Evolutionary conservation across 2,113 vertebrate genomes (phyloP).

Genomic region (Brachypodius melanocephalos): DNA sequence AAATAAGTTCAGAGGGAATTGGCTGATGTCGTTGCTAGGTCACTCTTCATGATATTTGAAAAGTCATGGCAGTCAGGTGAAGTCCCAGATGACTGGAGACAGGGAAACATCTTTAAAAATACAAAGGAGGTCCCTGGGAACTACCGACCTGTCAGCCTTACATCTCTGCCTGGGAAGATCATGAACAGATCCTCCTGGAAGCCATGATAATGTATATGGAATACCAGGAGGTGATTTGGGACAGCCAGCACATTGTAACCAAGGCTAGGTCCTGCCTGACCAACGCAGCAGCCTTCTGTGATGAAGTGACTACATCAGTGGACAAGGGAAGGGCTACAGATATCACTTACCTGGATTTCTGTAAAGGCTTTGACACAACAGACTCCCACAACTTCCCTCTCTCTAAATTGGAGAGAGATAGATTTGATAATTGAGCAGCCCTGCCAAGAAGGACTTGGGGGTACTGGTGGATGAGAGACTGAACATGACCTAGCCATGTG

Average conservation of each 20-base stretch:
- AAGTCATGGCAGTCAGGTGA: neutral
- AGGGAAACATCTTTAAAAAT: neutral
- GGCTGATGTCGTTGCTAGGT: neutral
- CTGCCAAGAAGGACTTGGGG: neutral
- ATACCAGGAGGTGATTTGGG: neutral
- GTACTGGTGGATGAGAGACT: neutral
- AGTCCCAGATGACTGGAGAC: neutral
- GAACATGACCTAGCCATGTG: neutral
- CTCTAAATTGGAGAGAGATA: neutral
- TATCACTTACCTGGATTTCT: neutral
- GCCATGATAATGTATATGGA: neutral
- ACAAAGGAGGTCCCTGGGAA: neutral
- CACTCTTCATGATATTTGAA: neutral
- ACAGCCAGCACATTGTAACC: neutral
- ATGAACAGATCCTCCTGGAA: neutral
- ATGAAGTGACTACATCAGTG: neutral
- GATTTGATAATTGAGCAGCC: neutral
- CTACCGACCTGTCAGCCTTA: accelerated
- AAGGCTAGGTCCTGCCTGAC: neutral
- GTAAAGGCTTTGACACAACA: neutral
- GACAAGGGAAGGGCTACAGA: neutral
- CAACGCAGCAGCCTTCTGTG: neutral
- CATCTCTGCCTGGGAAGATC: neutral
- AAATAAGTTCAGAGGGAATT: constrained; percentile 57
- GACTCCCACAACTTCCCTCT: neutral